Evolutionary conservation across 1,140 invertebrate species (phyloP), one percentile per base, ranked within the genome.

Genomic region (Drosophila orena): DNA sequence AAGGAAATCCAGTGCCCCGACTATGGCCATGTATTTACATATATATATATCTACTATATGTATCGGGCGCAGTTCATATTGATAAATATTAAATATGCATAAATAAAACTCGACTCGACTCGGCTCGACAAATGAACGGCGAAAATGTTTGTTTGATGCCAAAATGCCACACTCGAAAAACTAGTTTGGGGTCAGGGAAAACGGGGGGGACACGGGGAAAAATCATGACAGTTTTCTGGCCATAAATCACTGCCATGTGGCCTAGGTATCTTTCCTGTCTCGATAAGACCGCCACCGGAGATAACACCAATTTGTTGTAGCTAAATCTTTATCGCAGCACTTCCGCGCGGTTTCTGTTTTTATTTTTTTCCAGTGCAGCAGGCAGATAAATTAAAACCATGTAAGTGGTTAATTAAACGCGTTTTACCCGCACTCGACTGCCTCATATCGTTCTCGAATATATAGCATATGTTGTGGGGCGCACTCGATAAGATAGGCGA

Each of bases 391-490:
- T 90, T 77, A 91, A 90, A 83, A 79, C 66, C 88, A 90, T 90
- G 86, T 90, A 90, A 90, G 81, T 86, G 86, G 76, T 88, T 90
- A 90, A 90, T 90, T 90, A 90, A 90, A 86, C 81, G 65, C 78
- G 76, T 71, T 57, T 66, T 44, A 43, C 20, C 46, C 38, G 56
- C 35, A 62, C 43, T 34, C 30, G 27, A 12, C 12, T 5, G 22
- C 27, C 7, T 27, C 35, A 5, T 37, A 55, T 55, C 53, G 53
- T 61, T 47, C 43, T 59, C 62, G 69, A 90, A 81, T 90, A 52
- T 72, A 73, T 90, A 86, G 85, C 85, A 90, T 90, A 90, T 90
- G 85, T 86, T 88, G 54, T 65, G 61, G 78, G 62, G 81, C 75
- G 38, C 34, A 22, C 17, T 15, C 53, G 81, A 85, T 85, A 85